Conservation (phyloP, 2,797 vertebrate species). For the Podarcis lilfordi region DNA sequence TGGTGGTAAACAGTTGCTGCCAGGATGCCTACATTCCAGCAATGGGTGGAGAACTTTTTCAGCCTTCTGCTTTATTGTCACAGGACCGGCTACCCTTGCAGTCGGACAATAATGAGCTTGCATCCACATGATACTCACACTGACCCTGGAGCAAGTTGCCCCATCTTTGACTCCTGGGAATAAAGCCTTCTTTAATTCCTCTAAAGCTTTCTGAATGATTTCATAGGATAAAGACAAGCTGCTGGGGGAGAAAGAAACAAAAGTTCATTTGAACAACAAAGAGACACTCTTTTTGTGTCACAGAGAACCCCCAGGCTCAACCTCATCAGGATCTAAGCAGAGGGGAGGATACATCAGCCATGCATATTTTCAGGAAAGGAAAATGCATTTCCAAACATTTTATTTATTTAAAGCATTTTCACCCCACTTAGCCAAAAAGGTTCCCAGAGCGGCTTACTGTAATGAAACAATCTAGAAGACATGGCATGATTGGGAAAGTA, state of each 20-base stretch:
- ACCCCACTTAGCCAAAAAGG: neutral
- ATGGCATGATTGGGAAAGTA: neutral
- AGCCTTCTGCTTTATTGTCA: neutral
- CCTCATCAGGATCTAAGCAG: neutral
- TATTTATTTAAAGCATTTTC: neutral
- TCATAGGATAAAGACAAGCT: neutral
- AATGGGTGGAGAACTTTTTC: neutral
- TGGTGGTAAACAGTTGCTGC: neutral
- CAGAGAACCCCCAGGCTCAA: neutral
- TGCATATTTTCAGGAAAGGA: neutral
- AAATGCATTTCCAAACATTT: neutral
- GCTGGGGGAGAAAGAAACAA: neutral
- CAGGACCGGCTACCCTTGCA: neutral
- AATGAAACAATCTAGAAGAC: too few relatives aligned
- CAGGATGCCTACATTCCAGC: neutral
- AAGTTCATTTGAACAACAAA: neutral
- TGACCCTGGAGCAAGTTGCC: neutral
- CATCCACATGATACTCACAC: neutral
- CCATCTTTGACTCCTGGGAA: neutral
- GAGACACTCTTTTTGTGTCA: neutral
- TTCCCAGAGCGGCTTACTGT: too few relatives aligned
- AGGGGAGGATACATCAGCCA: neutral
- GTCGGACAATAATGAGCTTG: neutral
- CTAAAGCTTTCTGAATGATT: neutral
- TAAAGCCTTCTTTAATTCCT: constrained; percentile 17